Evolutionary conservation across 2,888 invertebrate species (phyloP).

Genomic region (Hirtodrosophila trivittata): DNA sequence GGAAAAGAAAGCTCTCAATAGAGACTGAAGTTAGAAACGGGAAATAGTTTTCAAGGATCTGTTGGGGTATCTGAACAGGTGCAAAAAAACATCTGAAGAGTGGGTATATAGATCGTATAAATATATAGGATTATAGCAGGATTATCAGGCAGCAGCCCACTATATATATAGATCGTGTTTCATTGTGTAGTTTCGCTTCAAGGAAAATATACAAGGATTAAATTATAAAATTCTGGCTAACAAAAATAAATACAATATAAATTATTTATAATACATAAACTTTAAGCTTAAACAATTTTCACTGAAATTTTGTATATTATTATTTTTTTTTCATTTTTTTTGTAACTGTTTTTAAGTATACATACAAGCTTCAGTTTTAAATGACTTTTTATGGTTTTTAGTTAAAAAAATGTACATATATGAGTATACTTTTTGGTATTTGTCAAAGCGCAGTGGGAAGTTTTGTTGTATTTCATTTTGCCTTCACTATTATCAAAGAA

Average conservation of each 20-base stretch:
- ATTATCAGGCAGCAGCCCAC: no score
- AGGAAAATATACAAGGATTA: no score
- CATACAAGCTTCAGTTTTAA: slow-evolving; percentile 63
- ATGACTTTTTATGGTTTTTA: slow-evolving; percentile 49
- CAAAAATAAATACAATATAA: slow-evolving; percentile 11
- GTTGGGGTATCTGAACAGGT: no score
- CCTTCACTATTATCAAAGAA: slow-evolving; percentile 74
- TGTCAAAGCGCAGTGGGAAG: slow-evolving; percentile 84
- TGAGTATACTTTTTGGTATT: slow-evolving; percentile 64
- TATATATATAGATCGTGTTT: no score
- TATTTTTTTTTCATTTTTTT: slow-evolving; percentile 20
- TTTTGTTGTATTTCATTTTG: slow-evolving; percentile 83
- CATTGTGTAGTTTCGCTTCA: no score
- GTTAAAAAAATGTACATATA: slow-evolving; percentile 48
- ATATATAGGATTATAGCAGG: no score
- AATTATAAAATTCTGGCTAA: background rate
- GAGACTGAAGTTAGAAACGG: no score
- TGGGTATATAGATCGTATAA: no score
- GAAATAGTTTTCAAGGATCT: no score
- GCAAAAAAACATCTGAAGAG: no score
- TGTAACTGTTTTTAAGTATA: slow-evolving; percentile 54
- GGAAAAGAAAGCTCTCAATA: no score
- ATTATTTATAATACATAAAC: slow-evolving; percentile 33
- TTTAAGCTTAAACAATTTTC: slow-evolving; percentile 32
- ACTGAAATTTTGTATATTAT: slow-evolving; percentile 23